Evolutionary conservation across 2,113 vertebrate genomes (phyloP), one percentile per base, ranked within the genome.

Genomic region (Sturnira hondurensis): DNA sequence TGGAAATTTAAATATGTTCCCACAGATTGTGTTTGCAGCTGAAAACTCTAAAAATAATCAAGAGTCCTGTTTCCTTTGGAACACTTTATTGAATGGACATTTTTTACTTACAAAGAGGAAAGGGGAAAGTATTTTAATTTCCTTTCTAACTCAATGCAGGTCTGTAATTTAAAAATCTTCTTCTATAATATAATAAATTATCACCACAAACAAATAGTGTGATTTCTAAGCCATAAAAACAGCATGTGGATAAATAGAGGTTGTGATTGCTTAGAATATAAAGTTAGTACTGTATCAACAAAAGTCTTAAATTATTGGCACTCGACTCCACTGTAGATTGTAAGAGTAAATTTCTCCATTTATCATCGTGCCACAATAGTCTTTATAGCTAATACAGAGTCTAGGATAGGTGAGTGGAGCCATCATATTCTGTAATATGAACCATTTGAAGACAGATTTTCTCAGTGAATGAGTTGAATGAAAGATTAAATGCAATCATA

Each of bases 161-260:
- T 94, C 82, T 96, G 76, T 95, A 96, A 97, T 93, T 96, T 97
- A 93, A 98, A 98, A 98, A 97, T 96, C 71, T 87, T 97, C 97
- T 96, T 58, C 77, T 94, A 80, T 92, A 90, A 90, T 61, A 84
- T 58, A 97, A 97, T 95, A 97, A 98, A 98, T 93, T 95, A 93
- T 73, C 92, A 93, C 70, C 70, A 82, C 97, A 98, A 98, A 97
- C 89, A 97, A 96, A 96, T 43, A 28, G n/a, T 97, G 63, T 92
- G 95, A 97, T 97, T 97, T 96, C 93, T 86, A 93, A 96, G 94
- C 52, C 86, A 97, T 97, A 97, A 98, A 97, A 97, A 73, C 97
- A 97, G 93, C 96, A 98, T 96, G 96, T 97, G 88, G 90, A 96
- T 96, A 97, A 95, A 97, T 97, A 96, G 65, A 67, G 67, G 45